Base-by-base conservation (phyloP, 1,140 invertebrate genomes). In the Conus betulinus region DNA sequence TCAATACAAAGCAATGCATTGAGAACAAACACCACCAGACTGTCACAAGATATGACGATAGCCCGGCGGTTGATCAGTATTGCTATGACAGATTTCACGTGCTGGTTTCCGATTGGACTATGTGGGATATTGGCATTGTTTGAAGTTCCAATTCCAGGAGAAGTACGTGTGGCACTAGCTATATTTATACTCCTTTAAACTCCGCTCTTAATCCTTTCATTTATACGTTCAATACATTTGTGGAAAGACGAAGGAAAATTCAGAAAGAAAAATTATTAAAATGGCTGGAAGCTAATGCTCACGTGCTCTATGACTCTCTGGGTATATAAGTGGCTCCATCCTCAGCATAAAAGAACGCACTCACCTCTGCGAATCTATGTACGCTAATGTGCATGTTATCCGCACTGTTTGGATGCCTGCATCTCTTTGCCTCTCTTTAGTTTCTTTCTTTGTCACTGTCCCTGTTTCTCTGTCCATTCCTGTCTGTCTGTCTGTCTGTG, bases 181-280 rank as follows among this genome's bases (percentile, higher is more conserved):
- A 90, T 92, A 3, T 91, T 91, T 92, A 55, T 84, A 91, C 27
- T 67, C 91, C 91, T 3, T 83, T 90, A 5, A 92, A 92, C 27
- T 90, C 91, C 1, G 91, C 91, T 17, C 63, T 92, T 20, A 92
- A 92, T 25, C 91, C 91, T 1, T 89, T 92, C 53, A 71, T 92
- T 7, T 92, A 92, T 78, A 91, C 92, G 2, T 67, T 52, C 1
- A 83, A 88, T 79, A 15, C 81, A 17, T 67, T 83, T 8, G 27
- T 57, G n/a, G 27, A 63, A 52, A 78, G 74, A 76, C 8, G 74
- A 23, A n/a, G 74, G 4, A 39, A 15, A 78, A 13, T 2, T 11
- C 57, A 63, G 17, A 20, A 63, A 63, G n/a, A 39, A 39, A 39
- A 39, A 39, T 39, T 39, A 39, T 39, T 39, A 39, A 39, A 39